A percentile compares a stretch with the other conserved stretches of the same genome.
Conservation (phyloP, 1,140 invertebrate genomes). For the Leptestheria dahalacensis region DNA sequence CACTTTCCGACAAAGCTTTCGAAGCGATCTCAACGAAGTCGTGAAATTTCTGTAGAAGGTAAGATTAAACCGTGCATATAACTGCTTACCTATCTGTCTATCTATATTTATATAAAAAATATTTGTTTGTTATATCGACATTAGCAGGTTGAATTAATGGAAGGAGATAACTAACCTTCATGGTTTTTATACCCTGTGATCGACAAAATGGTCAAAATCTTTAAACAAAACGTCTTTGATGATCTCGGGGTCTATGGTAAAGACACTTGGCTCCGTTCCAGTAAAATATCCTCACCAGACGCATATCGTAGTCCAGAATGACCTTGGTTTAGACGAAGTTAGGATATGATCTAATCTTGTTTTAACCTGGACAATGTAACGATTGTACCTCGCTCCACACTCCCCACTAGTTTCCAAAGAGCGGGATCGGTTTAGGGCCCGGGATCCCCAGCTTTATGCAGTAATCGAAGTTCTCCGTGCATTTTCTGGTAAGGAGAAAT, state of each 20-base stretch:
- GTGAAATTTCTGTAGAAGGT: conserved; percentile 1
- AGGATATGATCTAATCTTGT: not conserved
- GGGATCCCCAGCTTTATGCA: conserved; percentile 11
- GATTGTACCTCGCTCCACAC: conserved; percentile 8
- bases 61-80: too few species aligned
- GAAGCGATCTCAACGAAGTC: conserved; percentile 9
- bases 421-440: conserved; percentile 10
- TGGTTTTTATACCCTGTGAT: conserved; percentile 22
- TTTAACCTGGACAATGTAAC: not conserved
- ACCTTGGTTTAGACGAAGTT: not conserved
- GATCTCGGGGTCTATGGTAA: conserved; percentile 31
- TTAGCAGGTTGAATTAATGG: not conserved
- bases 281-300: conserved; percentile 4
- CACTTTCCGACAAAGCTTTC: not conserved
- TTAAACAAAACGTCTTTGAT: conserved; percentile 37
- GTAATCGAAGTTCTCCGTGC: conserved; percentile 4
- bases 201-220: conserved; percentile 40
- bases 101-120: too few species aligned
- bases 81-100: too few species aligned
- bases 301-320: conserved; percentile 10
- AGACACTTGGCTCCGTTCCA: conserved; percentile 9
- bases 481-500: too few species aligned
- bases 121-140: too few species aligned
- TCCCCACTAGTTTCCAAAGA: conserved; percentile 14
- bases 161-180: not conserved